Evolutionary conservation across 2,113 vertebrate genomes (phyloP), one percentile per base, ranked within the genome.

Genomic region (Sylvicapra grimmia): DNA sequence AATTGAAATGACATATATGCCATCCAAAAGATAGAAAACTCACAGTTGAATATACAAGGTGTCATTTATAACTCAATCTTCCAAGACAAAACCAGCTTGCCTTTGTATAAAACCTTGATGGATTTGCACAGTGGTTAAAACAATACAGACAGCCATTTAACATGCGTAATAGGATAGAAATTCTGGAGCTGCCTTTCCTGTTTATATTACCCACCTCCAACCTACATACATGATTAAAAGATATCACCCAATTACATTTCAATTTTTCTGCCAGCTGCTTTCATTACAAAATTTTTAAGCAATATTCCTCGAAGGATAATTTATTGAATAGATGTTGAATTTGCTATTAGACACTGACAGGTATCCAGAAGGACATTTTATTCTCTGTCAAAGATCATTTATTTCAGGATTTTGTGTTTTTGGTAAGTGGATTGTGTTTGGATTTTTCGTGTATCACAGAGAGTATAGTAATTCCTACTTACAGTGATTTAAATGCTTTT

Each of bases 161-260:
- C 61, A 47, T 3, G 83, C 96, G 63, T 16, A 29, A 86, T 9
- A n/a, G 36, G 93, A 90, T 86, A 93, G 44, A 77, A 91, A 92
- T 33, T 72, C 88, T 9, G 16, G 82, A 83, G 75, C 33, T 3
- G 3, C 61, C 83, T 93, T 89, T 86, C 44, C 58, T 89, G 54
- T 94, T 92, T 82, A 16, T 93, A 85, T 85, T 96, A 72, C 72
- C 82, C 58, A 27, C 79, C 63, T 82, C 84, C 53, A 85, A 59
- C 95, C 79, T 59, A 72, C 89, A 96, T 72, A 79, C 88, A 36
- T 89, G 96, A 97, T 97, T 98, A 97, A 86, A 97, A 97, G 94
- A 97, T 95, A 90, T 93, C 95, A 96, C 86, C 97, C 97, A 98
- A 96, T 92, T 97, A 97, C 92, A 87, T 90, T 97, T 96, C 94